Evolutionary conservation across 2,113 vertebrate genomes (phyloP), one percentile per base, ranked within the genome.

Genomic region (Micronycteris hirsuta): DNA sequence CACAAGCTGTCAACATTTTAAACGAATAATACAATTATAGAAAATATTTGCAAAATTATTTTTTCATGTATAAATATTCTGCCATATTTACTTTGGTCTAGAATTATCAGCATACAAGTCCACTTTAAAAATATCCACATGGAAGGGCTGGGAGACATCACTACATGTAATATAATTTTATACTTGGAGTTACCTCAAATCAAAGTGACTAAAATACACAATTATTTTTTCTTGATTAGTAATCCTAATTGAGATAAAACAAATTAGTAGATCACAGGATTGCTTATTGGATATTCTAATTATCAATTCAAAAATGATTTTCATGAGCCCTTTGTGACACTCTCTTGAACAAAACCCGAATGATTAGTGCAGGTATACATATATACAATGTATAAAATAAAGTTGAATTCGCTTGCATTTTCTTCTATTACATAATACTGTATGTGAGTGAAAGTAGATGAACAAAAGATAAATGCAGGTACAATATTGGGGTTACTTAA

Each of bases 11-110:
- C 98, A 98, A 97, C 98, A 98, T 97, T 97, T 98, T 97, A 96
- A 97, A 98, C 77, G 98, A 98, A 98, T 97, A 98, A 98, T 98
- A 98, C 98, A 98, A 94, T 98, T 98, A 98, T 99, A 99, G 96
- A 99, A 99, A 99, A 98, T 98, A 98, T 98, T 87, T 98, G 98
- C 97, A 99, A 98, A 99, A 98, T 98, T 98, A 98, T 98, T 96
- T 98, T 98, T 98, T 97, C 98, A 98, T 98, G 98, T 98, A 99
- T 98, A 99, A 99, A 98, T 98, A 98, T 98, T 98, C 98, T 98
- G 98, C 98, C 98, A 98, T 98, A 98, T 98, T 98, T 98, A 98
- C 98, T 99, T 99, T 99, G 98, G 98, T 99, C 98, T 98, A 97
- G 97, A 98, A 98, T 98, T 96, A 97, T 98, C 97, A 97, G 83